Evolutionary conservation across 2,113 vertebrate species (phyloP).

Genomic region (Centropristis striata): DNA sequence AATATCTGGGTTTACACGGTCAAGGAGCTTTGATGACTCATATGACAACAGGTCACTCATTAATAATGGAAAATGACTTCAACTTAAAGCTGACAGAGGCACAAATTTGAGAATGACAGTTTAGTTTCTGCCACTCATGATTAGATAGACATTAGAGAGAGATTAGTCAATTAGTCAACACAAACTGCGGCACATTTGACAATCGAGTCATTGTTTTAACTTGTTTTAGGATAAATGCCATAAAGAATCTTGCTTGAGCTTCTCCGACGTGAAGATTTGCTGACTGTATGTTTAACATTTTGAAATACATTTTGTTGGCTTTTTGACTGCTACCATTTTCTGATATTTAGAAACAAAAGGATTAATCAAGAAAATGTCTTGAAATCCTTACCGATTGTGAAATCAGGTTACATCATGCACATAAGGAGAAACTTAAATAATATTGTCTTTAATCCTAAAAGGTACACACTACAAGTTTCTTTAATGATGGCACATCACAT

Average conservation of each 20-base stretch:
- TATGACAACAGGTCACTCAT: too few species aligned
- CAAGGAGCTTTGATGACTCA: conserved; percentile 60
- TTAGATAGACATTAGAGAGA: neutral
- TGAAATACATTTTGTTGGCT: neutral
- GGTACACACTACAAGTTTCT: too few species aligned
- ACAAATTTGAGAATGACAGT: neutral
- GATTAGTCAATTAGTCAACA: neutral
- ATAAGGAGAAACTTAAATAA: too few species aligned
- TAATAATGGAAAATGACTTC: too few species aligned
- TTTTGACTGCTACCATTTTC: neutral
- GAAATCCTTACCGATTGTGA: too few species aligned
- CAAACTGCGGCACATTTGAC: too few species aligned
- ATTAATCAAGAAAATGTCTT: too few species aligned
- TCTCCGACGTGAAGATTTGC: neutral
- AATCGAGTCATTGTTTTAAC: neutral
- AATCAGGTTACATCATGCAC: too few species aligned
- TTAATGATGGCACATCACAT: too few species aligned
- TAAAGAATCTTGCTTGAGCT: neutral
- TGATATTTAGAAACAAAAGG: neutral
- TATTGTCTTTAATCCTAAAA: too few species aligned
- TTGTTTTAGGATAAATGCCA: neutral
- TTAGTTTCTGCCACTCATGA: neutral
- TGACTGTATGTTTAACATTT: neutral
- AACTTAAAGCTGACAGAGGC: neutral
- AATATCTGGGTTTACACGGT: conserved; percentile 86